Conservation (phyloP, 2,797 vertebrate species). For the Brachymystax lenok region DNA sequence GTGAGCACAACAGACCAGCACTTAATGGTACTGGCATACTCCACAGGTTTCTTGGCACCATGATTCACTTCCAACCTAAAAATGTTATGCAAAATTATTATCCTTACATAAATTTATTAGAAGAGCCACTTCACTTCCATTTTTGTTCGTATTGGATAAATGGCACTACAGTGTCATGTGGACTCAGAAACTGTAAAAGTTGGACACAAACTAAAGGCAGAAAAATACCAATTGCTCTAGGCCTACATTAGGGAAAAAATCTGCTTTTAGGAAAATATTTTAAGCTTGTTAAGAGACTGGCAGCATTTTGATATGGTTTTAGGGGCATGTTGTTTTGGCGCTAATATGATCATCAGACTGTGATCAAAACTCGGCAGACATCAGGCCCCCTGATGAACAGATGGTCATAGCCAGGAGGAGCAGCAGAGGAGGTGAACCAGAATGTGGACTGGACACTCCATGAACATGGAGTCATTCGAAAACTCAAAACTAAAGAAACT, state of each 20-base stretch:
- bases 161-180: neutral
- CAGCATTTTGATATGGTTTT: conserved; percentile 47
- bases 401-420: conserved; percentile 52
- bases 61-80: neutral
- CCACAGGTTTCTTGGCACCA: neutral
- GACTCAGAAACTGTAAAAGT: neutral
- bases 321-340: conserved; percentile 27
- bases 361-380: conserved; percentile 55
- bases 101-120: neutral
- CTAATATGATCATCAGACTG: conserved; percentile 48
- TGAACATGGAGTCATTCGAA: conserved; percentile 43
- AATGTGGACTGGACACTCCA: conserved; percentile 35
- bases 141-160: neutral
- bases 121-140: neutral
- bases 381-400: conserved; percentile 46
- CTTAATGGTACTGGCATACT: neutral
- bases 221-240: neutral
- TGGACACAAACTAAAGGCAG: neutral
- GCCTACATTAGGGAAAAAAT: conserved; percentile 30
- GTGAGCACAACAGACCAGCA: neutral
- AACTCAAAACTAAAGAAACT: conserved; percentile 23
- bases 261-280: conserved; percentile 58
- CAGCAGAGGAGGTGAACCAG: conserved; percentile 50
- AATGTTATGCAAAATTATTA: neutral
- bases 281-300: conserved; percentile 41